Conservation (phyloP, 92 coral and sea anemone species). For the Virgularia gustaviana region DNA sequence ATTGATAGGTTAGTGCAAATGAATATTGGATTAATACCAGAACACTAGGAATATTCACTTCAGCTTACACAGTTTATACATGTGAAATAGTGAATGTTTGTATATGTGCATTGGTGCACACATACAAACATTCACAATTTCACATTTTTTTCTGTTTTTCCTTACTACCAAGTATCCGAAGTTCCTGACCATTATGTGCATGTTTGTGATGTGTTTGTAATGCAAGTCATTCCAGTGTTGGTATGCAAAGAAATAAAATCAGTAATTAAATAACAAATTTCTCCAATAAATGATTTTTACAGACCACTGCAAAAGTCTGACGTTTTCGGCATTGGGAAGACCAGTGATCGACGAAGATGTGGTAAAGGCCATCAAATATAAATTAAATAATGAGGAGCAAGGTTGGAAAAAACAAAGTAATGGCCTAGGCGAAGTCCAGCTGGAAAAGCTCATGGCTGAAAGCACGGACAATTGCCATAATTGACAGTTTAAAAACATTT, state of each 20-base stretch:
- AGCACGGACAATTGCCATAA: too few relatives aligned
- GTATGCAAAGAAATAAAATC: background rate
- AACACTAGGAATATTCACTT: too few relatives aligned
- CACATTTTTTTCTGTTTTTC: too few relatives aligned
- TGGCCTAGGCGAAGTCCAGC: background rate
- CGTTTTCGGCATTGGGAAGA: background rate
- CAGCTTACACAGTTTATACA: background rate
- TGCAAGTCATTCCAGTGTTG: background rate
- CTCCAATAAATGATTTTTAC: background rate
- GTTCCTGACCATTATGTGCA: too few relatives aligned
- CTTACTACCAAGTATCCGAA: too few relatives aligned
- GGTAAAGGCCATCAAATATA: conserved; percentile 5
- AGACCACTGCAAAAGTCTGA: background rate
- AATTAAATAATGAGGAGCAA: conserved; percentile 17
- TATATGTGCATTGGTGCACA: background rate
- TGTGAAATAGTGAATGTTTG: background rate
- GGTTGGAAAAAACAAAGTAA: conserved; percentile 17
- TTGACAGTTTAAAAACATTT: too few relatives aligned
- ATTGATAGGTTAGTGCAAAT: conserved; percentile 6
- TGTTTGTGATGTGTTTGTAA: background rate
- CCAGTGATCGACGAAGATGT: conserved; percentile 10
- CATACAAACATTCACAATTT: too few relatives aligned
- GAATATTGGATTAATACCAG: too few relatives aligned
- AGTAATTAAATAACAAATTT: background rate
- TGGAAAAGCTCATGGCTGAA: background rate